phyloP scores from a whole-genome alignment of 2,888 invertebrate genomes.

The Pardosa pseudoannulata region DNA sequence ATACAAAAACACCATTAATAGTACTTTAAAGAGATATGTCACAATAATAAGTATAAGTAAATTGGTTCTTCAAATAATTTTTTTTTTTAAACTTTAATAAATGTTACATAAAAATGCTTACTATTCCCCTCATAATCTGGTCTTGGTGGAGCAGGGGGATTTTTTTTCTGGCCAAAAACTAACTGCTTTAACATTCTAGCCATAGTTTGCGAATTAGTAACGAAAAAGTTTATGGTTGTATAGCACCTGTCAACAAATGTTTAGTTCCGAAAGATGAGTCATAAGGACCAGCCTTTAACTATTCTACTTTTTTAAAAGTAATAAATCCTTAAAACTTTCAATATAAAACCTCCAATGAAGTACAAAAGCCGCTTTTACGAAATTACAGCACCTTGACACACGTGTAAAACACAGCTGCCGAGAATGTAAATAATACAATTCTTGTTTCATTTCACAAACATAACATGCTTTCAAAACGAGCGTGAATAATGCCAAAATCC shows the following conservation, averaged over 20 bases:
- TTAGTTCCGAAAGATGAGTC: conserved; percentile 48
- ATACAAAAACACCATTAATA: too few relatives aligned
- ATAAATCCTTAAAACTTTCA: too few relatives aligned
- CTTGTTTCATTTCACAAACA: too few relatives aligned
- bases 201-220: conserved; percentile 23
- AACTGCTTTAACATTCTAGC: conserved; percentile 67
- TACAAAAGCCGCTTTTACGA: conserved; percentile 19
- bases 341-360: too few relatives aligned
- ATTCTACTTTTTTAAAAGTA: too few relatives aligned
- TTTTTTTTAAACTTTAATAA: too few relatives aligned
- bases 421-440: conserved; percentile 33
- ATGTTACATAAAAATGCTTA: conserved; percentile 15
- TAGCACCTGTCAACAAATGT: conserved; percentile 49
- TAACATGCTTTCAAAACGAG: too few relatives aligned
- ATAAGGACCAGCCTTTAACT: too few relatives aligned
- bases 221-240: background rate
- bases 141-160: conserved; percentile 63
- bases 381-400: conserved; percentile 2
- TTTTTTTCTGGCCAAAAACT: conserved; percentile 66
- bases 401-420: conserved; percentile 27
- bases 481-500: too few relatives aligned
- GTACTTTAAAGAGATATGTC: too few relatives aligned
- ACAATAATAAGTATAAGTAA: too few relatives aligned
- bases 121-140: conserved; percentile 66
- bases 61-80: too few relatives aligned